Evolutionary conservation across 2,113 vertebrate species (phyloP).

Genomic region (Larimichthys crocea): DNA sequence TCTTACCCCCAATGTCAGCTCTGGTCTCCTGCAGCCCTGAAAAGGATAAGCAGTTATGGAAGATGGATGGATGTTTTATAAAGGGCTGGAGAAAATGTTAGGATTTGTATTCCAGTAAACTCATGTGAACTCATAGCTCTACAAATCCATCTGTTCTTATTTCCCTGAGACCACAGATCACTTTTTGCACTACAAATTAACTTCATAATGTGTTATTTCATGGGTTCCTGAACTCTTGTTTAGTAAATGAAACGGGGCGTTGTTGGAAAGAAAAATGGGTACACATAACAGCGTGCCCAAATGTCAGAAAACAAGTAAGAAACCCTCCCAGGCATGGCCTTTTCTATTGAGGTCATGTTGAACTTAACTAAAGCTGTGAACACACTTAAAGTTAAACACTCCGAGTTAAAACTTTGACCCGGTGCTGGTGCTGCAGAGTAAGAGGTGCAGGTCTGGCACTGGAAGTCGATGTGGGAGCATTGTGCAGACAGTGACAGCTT

Average conservation of each 20-base stretch:
- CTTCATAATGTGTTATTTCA: conserved; percentile 14
- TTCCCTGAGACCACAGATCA: not conserved
- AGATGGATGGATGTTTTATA: too few species aligned
- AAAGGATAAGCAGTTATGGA: too few species aligned
- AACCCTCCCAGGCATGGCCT: conserved; percentile 39
- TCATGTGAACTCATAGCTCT: not conserved
- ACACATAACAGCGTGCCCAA: conserved; percentile 4
- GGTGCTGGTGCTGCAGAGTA: conserved; percentile 16
- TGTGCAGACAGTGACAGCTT: conserved; percentile 25
- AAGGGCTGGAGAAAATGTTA: too few species aligned
- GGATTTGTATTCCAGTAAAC: not conserved
- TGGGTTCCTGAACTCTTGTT: conserved; percentile 29
- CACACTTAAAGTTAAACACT: conserved; percentile 22
- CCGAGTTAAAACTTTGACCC: conserved; percentile 14
- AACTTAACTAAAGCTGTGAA: conserved; percentile 36
- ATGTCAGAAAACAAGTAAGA: conserved; percentile 33
- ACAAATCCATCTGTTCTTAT: not conserved
- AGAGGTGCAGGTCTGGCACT: conserved; percentile 11
- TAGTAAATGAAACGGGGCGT: conserved; percentile 9
- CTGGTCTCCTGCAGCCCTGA: too few species aligned
- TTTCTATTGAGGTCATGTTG: conserved; percentile 4
- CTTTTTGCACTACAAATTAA: conserved; percentile 28
- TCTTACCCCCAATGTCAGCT: too few species aligned
- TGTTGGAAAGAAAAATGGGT: conserved; percentile 10
- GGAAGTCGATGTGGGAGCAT: conserved; percentile 34